Conservation (phyloP, 2,113 vertebrate genomes). For the Litocranius walleri region DNA sequence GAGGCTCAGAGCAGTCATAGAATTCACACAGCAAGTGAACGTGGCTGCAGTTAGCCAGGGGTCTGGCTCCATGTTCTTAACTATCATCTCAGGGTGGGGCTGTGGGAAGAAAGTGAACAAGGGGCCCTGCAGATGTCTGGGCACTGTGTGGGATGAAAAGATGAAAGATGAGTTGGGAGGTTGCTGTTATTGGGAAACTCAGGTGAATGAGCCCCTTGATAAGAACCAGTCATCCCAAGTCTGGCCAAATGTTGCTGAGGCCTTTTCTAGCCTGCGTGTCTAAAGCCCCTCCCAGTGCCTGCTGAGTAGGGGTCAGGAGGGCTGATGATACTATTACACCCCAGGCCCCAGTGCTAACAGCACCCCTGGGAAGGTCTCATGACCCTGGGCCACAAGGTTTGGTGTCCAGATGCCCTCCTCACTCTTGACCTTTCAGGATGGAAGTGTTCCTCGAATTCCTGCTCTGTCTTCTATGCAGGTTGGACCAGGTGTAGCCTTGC, state of each 20-base stretch:
- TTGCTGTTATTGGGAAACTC: not conserved
- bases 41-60: not conserved
- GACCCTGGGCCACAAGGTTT: not conserved
- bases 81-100: not conserved
- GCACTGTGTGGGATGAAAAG: not conserved
- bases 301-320: not conserved
- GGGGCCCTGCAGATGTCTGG: rapidly evolving
- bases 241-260: not conserved
- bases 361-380: not conserved
- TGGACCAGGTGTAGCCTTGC: not conserved
- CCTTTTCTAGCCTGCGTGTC: not conserved
- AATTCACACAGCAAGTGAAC: not conserved
- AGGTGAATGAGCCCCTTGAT: not conserved
- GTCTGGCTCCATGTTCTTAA: not conserved
- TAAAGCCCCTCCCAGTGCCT: not conserved
- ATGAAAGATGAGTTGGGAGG: not conserved
- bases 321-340: not conserved
- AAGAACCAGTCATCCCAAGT: not conserved
- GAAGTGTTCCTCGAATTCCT: rapidly evolving
- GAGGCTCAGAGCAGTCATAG: not conserved
- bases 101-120: not conserved
- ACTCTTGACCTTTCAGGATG: not conserved
- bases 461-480: not conserved
- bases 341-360: not conserved
- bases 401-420: not conserved